phyloP scores from a whole-genome alignment of 2,888 invertebrate genomes.

The Acrocyrtus sp. region DNA sequence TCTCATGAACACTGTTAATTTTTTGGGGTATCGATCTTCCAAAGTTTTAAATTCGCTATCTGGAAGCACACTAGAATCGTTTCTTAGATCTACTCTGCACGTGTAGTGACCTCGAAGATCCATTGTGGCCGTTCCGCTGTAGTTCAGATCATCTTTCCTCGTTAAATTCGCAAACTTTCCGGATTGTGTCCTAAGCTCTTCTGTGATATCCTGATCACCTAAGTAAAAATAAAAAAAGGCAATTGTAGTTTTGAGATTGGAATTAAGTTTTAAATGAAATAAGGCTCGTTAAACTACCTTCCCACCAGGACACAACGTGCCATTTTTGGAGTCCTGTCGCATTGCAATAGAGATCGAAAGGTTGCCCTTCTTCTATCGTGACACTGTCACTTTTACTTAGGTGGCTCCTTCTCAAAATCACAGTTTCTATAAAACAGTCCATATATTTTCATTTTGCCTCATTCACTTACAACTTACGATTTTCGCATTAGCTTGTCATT shows the following conservation, averaged over 20 bases:
- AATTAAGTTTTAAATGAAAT: background rate
- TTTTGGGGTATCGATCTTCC: constrained; percentile 14
- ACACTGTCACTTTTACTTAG: too few species aligned
- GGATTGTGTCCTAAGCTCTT: background rate
- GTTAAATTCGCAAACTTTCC: constrained; percentile 32
- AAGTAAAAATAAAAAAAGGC: too few species aligned
- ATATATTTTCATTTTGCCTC: too few species aligned
- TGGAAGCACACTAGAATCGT: background rate
- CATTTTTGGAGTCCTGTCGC: constrained; percentile 11
- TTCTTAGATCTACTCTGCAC: constrained; percentile 22
- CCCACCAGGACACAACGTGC: constrained; percentile 27
- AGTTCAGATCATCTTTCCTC: background rate
- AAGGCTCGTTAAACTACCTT: constrained; percentile 29
- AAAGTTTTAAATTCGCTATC: background rate
- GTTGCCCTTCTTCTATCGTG: constrained; percentile 3
- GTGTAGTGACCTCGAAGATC: constrained; percentile 44
- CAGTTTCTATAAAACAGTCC: too few species aligned
- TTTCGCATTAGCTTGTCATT: too few species aligned
- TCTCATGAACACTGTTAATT: constrained; percentile 27
- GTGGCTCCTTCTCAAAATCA: too few species aligned
- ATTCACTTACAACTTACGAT: too few species aligned
- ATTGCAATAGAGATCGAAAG: constrained; percentile 37
- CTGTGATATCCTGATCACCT: constrained; percentile 34
- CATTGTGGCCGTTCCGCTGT: constrained; percentile 20
- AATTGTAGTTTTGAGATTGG: too few species aligned